phyloP scores from a whole-genome alignment of 2,113 vertebrate species.

The Irena cyanogastra region DNA sequence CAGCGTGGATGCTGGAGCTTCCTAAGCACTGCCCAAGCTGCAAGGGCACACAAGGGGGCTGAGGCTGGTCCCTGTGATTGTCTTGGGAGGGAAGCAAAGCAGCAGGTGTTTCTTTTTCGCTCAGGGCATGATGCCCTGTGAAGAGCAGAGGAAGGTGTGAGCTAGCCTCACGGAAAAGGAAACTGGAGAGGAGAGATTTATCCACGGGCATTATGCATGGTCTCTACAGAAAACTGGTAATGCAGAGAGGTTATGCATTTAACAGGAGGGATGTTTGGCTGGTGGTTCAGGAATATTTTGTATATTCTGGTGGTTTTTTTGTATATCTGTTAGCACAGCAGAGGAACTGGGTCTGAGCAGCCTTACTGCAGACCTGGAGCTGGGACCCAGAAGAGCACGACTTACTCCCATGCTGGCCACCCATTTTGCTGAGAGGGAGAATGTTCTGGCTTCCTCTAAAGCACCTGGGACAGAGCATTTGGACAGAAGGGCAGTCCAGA shows the following conservation, averaged over 20 bases:
- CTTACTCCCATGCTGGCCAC: neutral
- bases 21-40: neutral
- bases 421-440: neutral
- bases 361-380: neutral
- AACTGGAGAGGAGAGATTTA: conserved; percentile 37
- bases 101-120: conserved; percentile 2
- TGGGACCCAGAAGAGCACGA: neutral
- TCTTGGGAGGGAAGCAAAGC: neutral
- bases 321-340: neutral
- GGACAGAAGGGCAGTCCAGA: neutral
- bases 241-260: neutral
- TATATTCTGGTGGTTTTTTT: neutral
- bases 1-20: neutral
- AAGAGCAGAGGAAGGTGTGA: conserved; percentile 33
- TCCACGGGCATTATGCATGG: conserved; percentile 51
- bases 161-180: conserved; percentile 30
- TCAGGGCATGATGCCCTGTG: conserved; percentile 8
- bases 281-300: neutral
- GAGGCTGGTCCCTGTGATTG: neutral
- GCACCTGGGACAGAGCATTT: neutral
- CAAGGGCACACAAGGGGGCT: neutral
- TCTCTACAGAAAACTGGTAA: conserved; percentile 29
- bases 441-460: neutral
- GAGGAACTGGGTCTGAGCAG: neutral
- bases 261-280: neutral